These are phyloP conservation scores for Magallana nippona DNA, from an alignment of 2,888 invertebrate genomes.

Conservation along the genomic window DNA sequence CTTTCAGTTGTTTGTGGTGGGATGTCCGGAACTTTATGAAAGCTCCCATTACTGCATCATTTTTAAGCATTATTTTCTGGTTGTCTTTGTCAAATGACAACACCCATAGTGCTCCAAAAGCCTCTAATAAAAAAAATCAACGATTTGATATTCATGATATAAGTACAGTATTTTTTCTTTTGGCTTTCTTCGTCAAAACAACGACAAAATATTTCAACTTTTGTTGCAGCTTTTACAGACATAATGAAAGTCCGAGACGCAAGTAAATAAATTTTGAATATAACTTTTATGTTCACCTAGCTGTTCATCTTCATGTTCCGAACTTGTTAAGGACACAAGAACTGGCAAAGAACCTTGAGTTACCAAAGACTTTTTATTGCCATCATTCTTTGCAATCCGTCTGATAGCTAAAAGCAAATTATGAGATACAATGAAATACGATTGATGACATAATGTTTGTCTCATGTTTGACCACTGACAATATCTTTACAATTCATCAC, in stretches of 20 bases:
- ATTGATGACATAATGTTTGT: too few species aligned
- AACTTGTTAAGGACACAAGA: slow-evolving; percentile 51
- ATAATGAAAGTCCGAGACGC: not conserved
- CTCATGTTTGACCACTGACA: too few species aligned
- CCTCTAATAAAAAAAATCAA: slow-evolving; percentile 58
- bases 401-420: slow-evolving; percentile 55
- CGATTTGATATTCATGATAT: too few species aligned
- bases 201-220: too few species aligned
- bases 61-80: slow-evolving; percentile 57
- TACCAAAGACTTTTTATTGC: slow-evolving; percentile 64
- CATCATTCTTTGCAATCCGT: slow-evolving; percentile 63
- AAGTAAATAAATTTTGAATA: not conserved
- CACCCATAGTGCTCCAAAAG: slow-evolving; percentile 61
- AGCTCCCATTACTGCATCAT: slow-evolving; percentile 52
- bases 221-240: too few species aligned
- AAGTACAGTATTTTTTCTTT: too few species aligned
- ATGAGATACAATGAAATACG: too few species aligned
- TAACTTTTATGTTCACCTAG: slow-evolving; percentile 52
- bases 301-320: slow-evolving; percentile 51
- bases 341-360: slow-evolving; percentile 59
- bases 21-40: slow-evolving; percentile 45
- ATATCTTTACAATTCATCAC: too few species aligned
- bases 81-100: slow-evolving; percentile 66
- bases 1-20: slow-evolving; percentile 41
- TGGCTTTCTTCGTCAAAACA: too few species aligned